Evolutionary conservation across 1,140 invertebrate genomes (phyloP).

Genomic region (Cyclargus thomasi): DNA sequence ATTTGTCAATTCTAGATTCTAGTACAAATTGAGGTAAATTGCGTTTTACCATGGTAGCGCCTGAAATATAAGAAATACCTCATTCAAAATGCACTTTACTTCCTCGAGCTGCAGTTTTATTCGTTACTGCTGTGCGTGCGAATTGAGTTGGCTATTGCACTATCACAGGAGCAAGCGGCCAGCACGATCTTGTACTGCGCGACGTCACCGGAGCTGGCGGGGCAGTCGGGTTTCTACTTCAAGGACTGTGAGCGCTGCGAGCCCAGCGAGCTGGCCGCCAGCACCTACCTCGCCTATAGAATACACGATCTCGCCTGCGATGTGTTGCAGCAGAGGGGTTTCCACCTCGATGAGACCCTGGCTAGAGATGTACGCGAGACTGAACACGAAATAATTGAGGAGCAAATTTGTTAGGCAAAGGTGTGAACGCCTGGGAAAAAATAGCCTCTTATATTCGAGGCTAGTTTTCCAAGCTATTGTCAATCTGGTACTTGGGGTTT

Average conservation of each 20-base stretch:
- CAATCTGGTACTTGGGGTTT: no score
- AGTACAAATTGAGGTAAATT: no score
- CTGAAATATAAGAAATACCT: no score
- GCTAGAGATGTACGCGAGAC: neutral
- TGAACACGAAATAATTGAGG: neutral
- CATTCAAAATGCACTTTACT: no score
- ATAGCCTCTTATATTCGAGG: no score
- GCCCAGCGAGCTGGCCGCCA: slow-evolving; percentile 78
- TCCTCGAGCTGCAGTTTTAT: no score
- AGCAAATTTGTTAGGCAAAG: neutral
- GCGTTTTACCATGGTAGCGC: no score
- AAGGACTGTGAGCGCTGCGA: slow-evolving; percentile 91
- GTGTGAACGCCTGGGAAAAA: no score
- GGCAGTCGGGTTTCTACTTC: slow-evolving; percentile 90
- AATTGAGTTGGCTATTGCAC: no score
- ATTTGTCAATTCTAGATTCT: no score
- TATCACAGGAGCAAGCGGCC: slow-evolving; percentile 95
- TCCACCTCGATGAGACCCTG: slow-evolving; percentile 9
- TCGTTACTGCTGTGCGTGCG: no score
- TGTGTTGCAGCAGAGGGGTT: slow-evolving; percentile 33
- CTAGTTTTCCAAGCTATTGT: no score
- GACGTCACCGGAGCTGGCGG: slow-evolving; percentile 85
- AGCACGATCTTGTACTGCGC: slow-evolving; percentile 92
- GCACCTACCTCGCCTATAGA: slow-evolving; percentile 60
- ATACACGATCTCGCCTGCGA: slow-evolving; percentile 45